These are phyloP conservation scores for Irena cyanogastra DNA, from an alignment of 2,113 vertebrate genomes.

Conservation along the genomic window DNA sequence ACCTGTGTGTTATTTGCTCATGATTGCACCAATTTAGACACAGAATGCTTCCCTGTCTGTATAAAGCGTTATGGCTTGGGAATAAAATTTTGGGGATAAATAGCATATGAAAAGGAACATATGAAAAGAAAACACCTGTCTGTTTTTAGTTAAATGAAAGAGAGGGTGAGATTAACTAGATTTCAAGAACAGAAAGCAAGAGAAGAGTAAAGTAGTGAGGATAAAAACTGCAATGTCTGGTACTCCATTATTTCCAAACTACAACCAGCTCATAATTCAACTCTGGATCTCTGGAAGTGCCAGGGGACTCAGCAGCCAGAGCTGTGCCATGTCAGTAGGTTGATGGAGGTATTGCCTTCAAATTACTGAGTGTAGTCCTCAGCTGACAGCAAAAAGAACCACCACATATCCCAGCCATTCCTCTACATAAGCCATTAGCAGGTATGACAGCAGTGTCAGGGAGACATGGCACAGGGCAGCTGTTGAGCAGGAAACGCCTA, in stretches of 20 bases:
- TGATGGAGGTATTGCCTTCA: neutral
- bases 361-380: neutral
- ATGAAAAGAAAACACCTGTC: rapidly evolving
- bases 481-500: neutral
- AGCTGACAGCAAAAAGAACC: neutral
- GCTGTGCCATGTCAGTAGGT: neutral
- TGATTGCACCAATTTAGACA: neutral
- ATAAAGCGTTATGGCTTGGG: neutral
- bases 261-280: neutral
- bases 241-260: neutral
- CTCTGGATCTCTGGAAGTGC: neutral
- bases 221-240: neutral
- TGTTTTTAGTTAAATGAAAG: neutral
- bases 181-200: neutral
- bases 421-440: neutral
- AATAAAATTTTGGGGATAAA: neutral
- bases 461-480: neutral
- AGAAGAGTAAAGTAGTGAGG: neutral
- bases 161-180: neutral
- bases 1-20: neutral
- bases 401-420: neutral
- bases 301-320: neutral
- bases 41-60: neutral
- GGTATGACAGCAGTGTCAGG: rapidly evolving
- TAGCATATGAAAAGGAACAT: neutral